Base-by-base conservation (phyloP, 2,888 invertebrate genomes). In the Parnassius mnemosyne region DNA sequence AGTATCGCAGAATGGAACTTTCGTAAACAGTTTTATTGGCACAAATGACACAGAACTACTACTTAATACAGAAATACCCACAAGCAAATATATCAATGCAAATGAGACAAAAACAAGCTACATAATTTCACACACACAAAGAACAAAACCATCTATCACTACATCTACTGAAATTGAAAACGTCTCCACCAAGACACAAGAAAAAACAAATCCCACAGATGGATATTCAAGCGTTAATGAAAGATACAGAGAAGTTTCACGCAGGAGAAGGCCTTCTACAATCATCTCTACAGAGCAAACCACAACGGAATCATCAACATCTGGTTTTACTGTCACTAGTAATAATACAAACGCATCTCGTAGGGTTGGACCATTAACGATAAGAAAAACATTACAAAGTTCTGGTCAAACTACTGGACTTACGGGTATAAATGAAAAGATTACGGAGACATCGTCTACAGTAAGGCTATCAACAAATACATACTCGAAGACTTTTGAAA, bases 71-170 rank as follows among this genome's bases (percentile, higher is more conserved):
- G 56, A 60, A 60, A 13, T 16, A 16, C 53, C 56, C 12, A 44
- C 43, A 11, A 60, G 34, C 41, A 63, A 43, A 41, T 59, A 53
- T 50, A 56, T 52, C 10, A 34, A 53, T 53, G 52, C 47, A 55
- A 53, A 60, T 10, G 63, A 53, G 56, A 55, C 43, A n/a, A 55
- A 53, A 0, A 56, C 63, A 56, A 60, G 52, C 46, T 59, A 63
- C 20, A 63, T 55, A 2, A 53, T 63, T 42, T 60, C 63, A 25
- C 55, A 60, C 42, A 63, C 63, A 25, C 55, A 60, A 46, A 63
- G 60, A 60, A 63, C 60, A 16, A 56, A 60, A 53, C 60, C 63
- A 25, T 63, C 63, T 2, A n/a, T n/a, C n/a, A 63, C 54, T 5
- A 56, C 59, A 11, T 60, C 59, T 7, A 42, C 47, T 9, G 60